Percentiles rank a stretch among this genome's conserved stretches.
phyloP scores from a whole-genome alignment of 2,113 vertebrate species.

The Shinisaurus crocodilurus region DNA sequence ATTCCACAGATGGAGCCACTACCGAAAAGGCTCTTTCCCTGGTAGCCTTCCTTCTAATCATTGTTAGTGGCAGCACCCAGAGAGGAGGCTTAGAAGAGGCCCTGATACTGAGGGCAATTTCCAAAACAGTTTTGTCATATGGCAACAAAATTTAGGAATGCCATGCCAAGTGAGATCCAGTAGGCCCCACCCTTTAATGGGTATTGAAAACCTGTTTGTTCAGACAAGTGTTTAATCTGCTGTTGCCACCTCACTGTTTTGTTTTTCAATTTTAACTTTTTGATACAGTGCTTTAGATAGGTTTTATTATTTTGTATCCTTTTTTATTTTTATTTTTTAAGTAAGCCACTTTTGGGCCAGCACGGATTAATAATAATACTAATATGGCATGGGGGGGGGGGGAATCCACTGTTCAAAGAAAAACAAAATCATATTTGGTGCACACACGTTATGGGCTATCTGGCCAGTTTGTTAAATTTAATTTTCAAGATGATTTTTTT shows the following conservation, averaged over 20 bases:
- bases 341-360: neutral
- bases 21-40: too few species aligned
- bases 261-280: neutral
- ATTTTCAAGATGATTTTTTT: too few species aligned
- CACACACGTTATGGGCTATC: too few species aligned
- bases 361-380: neutral
- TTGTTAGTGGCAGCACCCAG: too few species aligned
- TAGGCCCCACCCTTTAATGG: neutral
- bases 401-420: neutral
- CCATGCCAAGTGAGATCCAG: neutral
- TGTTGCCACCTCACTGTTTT: neutral
- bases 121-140: neutral
- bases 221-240: neutral
- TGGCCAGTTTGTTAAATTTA: too few species aligned
- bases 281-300: neutral
- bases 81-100: too few species aligned
- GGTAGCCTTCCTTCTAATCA: too few species aligned
- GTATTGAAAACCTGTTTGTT: neutral
- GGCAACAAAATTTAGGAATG: neutral
- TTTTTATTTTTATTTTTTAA: neutral
- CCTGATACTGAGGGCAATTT: neutral
- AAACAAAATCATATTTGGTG: neutral
- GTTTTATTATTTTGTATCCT: neutral
- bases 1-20: too few species aligned
- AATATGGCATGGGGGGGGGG: neutral